phyloP scores from a whole-genome alignment of 2,113 vertebrate species.

The Recurvirostra avosetta region DNA sequence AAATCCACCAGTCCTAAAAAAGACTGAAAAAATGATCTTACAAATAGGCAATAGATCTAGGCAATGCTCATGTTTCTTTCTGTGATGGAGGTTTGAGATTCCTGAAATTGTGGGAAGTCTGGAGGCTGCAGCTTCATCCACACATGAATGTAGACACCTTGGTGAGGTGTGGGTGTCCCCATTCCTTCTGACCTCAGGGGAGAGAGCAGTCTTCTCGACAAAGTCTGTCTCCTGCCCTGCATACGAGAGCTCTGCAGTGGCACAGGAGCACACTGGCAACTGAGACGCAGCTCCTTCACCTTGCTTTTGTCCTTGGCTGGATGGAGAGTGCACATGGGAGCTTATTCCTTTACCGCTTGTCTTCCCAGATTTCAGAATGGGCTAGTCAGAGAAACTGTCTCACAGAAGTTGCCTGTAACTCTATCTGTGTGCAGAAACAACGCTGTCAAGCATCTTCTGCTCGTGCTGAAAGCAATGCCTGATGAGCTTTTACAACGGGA shows the following conservation, averaged over 20 bases:
- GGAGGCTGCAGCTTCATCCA: not conserved
- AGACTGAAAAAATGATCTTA: not conserved
- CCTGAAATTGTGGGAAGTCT: not conserved
- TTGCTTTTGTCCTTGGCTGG: not conserved
- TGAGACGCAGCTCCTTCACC: not conserved
- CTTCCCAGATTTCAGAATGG: not conserved
- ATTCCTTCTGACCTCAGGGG: not conserved
- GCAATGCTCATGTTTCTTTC: not conserved
- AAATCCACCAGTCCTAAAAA: not conserved
- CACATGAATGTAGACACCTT: not conserved
- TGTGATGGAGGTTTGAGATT: not conserved
- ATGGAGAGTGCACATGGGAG: not conserved
- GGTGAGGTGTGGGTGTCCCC: not conserved
- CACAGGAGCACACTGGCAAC: rapidly evolving
- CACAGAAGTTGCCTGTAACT: not conserved
- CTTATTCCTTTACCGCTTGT: not conserved
- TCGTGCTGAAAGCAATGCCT: not conserved
- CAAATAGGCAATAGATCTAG: not conserved
- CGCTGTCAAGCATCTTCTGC: not conserved
- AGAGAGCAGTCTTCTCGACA: not conserved
- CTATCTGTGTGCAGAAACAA: not conserved
- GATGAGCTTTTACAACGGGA: not conserved
- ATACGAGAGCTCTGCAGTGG: not conserved
- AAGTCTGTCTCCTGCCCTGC: not conserved
- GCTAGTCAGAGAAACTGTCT: not conserved